Conservation (phyloP, 2,888 invertebrate species). For the Lampropteryx suffumata region DNA sequence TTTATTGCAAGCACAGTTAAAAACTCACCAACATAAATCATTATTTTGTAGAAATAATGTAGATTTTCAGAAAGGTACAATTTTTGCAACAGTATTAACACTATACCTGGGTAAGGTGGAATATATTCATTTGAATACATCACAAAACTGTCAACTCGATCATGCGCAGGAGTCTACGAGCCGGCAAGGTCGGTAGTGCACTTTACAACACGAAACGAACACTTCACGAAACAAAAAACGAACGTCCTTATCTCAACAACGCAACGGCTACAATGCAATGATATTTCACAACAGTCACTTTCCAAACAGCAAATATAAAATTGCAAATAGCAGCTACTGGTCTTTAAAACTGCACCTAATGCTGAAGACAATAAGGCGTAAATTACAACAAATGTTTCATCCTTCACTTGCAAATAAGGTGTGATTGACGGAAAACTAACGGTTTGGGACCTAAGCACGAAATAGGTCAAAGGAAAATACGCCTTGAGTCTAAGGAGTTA, state of each 20-base stretch:
- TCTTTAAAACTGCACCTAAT: slow-evolving; percentile 43
- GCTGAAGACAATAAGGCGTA: slow-evolving; percentile 44
- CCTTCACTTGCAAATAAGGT: slow-evolving; percentile 50
- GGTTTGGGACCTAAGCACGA: slow-evolving; percentile 46
- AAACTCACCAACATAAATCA: slow-evolving; percentile 21
- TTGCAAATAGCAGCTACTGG: slow-evolving; percentile 35
- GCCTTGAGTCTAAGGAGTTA: slow-evolving; percentile 39
- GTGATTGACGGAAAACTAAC: slow-evolving; percentile 64
- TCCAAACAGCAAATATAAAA: slow-evolving; percentile 42
- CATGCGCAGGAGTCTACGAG: slow-evolving; percentile 66
- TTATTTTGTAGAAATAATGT: too few relatives aligned
- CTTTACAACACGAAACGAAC: slow-evolving; percentile 44
- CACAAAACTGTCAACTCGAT: slow-evolving; percentile 62
- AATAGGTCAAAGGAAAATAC: slow-evolving; percentile 52
- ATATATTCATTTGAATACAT: slow-evolving; percentile 60
- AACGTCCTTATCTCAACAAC: slow-evolving; percentile 48
- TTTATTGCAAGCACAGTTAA: slow-evolving; percentile 13
- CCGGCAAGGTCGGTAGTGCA: slow-evolving; percentile 72
- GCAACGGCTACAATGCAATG: slow-evolving; percentile 44
- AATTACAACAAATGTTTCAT: slow-evolving; percentile 41
- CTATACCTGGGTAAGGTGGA: slow-evolving; percentile 61
- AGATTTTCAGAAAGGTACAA: not conserved
- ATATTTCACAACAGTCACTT: slow-evolving; percentile 37
- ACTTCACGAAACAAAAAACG: slow-evolving; percentile 38
- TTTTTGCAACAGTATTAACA: slow-evolving; percentile 23